Conservation (phyloP, 2,888 invertebrate genomes). For the Tinea semifulvella region DNA sequence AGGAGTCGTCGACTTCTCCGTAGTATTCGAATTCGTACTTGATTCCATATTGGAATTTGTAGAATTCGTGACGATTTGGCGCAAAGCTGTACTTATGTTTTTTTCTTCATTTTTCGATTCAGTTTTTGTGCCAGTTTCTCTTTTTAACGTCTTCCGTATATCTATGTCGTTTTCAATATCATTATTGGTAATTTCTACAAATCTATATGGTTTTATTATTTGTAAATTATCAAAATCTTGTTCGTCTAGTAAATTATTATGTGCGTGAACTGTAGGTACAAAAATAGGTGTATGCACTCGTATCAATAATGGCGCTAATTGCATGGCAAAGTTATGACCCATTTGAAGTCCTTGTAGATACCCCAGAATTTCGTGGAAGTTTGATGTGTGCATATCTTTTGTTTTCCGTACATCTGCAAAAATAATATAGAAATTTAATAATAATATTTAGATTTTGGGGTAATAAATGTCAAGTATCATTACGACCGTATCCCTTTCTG, state of each 20-base stretch:
- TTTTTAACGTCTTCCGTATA: not conserved
- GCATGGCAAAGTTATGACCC: constrained; percentile 26
- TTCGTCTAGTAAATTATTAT: constrained; percentile 27
- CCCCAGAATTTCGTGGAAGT: constrained; percentile 27
- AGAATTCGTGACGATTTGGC: not conserved
- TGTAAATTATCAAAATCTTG: not conserved
- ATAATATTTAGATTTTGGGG: not conserved
- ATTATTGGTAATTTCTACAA: not conserved
- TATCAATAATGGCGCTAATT: constrained; percentile 24
- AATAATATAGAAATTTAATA: constrained; percentile 6
- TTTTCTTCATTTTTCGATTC: not conserved
- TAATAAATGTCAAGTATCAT: too few relatives aligned
- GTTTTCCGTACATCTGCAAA: constrained; percentile 23
- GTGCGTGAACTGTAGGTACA: constrained; percentile 27
- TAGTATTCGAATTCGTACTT: not conserved
- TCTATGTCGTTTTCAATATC: not conserved
- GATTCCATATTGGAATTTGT: not conserved
- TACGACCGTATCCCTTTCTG: too few relatives aligned
- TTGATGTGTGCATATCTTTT: constrained; percentile 19
- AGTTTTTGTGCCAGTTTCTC: not conserved
- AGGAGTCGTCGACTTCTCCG: not conserved
- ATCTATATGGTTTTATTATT: constrained; percentile 2
- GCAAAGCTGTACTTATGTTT: not conserved
- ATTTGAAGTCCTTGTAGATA: constrained; percentile 28
- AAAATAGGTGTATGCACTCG: constrained; percentile 29